phyloP scores from a whole-genome alignment of 2,113 vertebrate genomes.

The Parus major region DNA sequence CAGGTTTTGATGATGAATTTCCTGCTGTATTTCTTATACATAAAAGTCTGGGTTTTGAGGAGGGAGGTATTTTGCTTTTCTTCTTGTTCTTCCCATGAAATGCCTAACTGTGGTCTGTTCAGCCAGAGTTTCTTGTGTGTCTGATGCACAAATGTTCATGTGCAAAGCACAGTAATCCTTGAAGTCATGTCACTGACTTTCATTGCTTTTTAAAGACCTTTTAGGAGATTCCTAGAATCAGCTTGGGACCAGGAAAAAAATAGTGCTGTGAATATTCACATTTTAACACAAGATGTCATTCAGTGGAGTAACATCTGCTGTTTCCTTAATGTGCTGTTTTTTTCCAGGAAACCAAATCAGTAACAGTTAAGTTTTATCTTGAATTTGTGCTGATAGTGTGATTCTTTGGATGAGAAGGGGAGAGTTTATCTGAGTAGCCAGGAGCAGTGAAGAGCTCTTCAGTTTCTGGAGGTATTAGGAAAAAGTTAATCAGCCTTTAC shows the following conservation, averaged over 20 bases:
- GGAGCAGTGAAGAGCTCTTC: neutral
- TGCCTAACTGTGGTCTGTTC: neutral
- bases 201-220: neutral
- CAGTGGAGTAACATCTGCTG: slow-evolving; percentile 1
- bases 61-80: neutral
- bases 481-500: neutral
- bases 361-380: slow-evolving; percentile 31
- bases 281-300: slow-evolving; percentile 25
- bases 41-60: neutral
- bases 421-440: neutral
- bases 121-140: neutral
- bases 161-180: neutral
- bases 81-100: neutral
- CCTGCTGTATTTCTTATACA: neutral
- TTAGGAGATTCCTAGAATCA: slow-evolving; percentile 16
- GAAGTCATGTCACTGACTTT: slow-evolving; percentile 10
- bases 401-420: neutral
- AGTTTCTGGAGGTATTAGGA: neutral
- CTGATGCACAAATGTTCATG: neutral
- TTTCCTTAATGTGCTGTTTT: neutral
- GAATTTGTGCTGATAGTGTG: neutral
- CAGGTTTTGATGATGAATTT: neutral
- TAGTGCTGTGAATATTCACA: neutral
- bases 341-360: neutral
- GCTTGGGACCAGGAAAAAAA: neutral